Evolutionary conservation across 92 coral and sea anemone genomes (phyloP).

Genomic region (Actinernus sp.): DNA sequence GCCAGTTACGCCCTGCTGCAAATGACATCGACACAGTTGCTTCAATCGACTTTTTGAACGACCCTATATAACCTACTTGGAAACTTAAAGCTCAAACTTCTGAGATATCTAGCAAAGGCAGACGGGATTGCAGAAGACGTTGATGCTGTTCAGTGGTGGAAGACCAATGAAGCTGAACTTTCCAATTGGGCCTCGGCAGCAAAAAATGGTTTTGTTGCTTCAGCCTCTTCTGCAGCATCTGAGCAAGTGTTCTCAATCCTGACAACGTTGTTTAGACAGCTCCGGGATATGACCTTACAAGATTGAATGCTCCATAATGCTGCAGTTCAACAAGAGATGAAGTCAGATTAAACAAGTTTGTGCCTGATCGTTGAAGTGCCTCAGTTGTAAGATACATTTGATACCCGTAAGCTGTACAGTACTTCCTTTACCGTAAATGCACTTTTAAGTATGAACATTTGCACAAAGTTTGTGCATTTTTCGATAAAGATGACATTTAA

Average conservation of each 20-base stretch:
- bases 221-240: conserved; percentile 12
- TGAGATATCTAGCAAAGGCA: too few relatives aligned
- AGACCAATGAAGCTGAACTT: conserved; percentile 13
- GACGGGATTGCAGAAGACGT: conserved; percentile 10
- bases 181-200: conserved; percentile 13
- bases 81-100: conserved; percentile 10
- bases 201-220: too few relatives aligned
- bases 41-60: background rate
- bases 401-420: too few relatives aligned
- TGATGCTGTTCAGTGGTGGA: conserved; percentile 30
- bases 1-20: conserved; percentile 20
- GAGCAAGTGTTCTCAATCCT: conserved; percentile 25
- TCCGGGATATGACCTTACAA: conserved; percentile 7
- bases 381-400: too few relatives aligned
- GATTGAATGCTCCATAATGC: conserved; percentile 13
- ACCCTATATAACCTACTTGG: conserved; percentile 6
- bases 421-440: too few relatives aligned
- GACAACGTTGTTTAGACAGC: background rate
- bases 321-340: conserved; percentile 2
- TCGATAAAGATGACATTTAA: too few relatives aligned
- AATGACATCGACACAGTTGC: conserved; percentile 9
- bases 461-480: too few relatives aligned
- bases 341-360: too few relatives aligned
- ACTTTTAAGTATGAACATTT: too few relatives aligned
- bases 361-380: too few relatives aligned